A percentile compares a stretch with the other conserved stretches of the same genome.
Evolutionary conservation across 2,888 invertebrate genomes (phyloP).

Genomic region (Leptura quadrifasciata): DNA sequence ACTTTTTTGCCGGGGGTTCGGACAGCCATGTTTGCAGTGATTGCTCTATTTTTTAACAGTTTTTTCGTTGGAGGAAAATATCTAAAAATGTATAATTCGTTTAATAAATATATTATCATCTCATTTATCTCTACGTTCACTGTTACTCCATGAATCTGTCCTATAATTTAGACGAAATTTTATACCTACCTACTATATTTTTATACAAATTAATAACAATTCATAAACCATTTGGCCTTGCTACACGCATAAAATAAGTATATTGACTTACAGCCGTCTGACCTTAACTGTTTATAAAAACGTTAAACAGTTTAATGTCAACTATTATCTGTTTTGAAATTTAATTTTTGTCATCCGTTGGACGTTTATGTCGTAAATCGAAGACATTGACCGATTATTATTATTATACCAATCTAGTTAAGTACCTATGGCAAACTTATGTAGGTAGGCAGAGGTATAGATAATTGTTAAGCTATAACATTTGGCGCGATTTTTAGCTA

Average conservation of each 20-base stretch:
- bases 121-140: neutral
- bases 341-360: neutral
- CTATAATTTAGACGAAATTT: neutral
- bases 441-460: too few relatives aligned
- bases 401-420: neutral
- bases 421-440: neutral
- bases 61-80: neutral
- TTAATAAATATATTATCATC: neutral
- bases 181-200: too few relatives aligned
- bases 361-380: neutral
- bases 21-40: conserved; percentile 40
- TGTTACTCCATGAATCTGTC: neutral
- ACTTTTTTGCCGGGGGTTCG: conserved; percentile 45
- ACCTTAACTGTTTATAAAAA: conserved; percentile 30
- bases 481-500: neutral
- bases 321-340: conserved; percentile 9
- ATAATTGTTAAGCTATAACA: neutral
- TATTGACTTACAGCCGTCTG: conserved; percentile 13
- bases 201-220: conserved; percentile 7
- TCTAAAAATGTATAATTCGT: neutral
- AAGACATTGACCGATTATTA: conserved; percentile 13
- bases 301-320: conserved; percentile 19
- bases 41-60: neutral
- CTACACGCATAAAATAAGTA: conserved; percentile 13
- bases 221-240: conserved; percentile 8